Base-by-base conservation (phyloP, 2,113 vertebrate genomes). In the Trichomycterus rosablanca region DNA sequence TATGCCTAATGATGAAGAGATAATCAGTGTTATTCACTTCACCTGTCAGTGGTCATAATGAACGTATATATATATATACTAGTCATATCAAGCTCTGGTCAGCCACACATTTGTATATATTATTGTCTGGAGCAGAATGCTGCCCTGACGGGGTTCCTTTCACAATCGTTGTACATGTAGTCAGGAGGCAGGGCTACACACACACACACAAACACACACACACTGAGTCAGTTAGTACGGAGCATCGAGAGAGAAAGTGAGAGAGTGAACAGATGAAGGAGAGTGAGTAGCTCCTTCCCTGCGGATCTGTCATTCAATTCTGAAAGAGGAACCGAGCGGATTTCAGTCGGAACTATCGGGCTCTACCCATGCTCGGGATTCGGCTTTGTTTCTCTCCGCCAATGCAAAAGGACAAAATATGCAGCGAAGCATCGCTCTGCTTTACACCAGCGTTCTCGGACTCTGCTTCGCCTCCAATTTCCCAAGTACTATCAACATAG, bases 401-500 rank as follows among this genome's bases (percentile, higher is more conserved):
- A 93, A 97, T 97, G 95, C 92, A 93, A 98, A 91, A 89, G 89
- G 91, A 93, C 95, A 95, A 93, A 97, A 95, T 95, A 97, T 98
- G 94, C 94, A 91, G 93, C 89, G 91, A 90, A 93, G 92, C 89
- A 84, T 98, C 90, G 88, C 89, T 88, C 89, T 97, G 88, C 91
- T 98, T 88, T 95, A 87, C 90, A 93, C 92, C 93, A 82, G 94
- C 87, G 92, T 98, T 84, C 91, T 98, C 91, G 93, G 93, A 87
- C 86, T 93, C 84, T 95, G 93, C 88, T 89, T 95, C 84, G 92
- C 89, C 87, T 92, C 92, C 87, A 97, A 93, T 97, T 98, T 97
- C 76, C 95, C 95, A 91, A 98, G 93, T 91, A 95, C 94, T 79
- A 97, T 98, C 88, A 95, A 97, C 84, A 97, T 98, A 89, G 94